These are phyloP conservation scores for Mimumesa dahlbomi DNA, from an alignment of 2,888 invertebrate species.

Conservation along the genomic window DNA sequence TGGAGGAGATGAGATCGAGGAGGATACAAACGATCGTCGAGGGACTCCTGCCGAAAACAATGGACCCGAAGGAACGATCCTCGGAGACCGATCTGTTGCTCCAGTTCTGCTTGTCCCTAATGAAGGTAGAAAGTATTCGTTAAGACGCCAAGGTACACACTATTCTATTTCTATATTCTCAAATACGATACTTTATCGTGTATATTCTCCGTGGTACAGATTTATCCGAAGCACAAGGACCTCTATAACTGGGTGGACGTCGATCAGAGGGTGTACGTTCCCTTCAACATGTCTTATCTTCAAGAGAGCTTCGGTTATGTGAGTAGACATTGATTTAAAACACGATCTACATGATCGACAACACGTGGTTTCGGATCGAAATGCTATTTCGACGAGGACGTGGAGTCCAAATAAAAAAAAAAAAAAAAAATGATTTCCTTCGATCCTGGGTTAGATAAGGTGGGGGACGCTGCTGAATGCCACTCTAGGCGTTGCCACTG, in stretches of 20 bases:
- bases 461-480: constrained; percentile 76
- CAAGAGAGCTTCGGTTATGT: constrained; percentile 80
- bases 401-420: not conserved
- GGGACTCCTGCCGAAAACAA: constrained; percentile 77
- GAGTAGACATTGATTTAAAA: constrained; percentile 69
- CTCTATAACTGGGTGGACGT: constrained; percentile 78
- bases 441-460: constrained; percentile 74
- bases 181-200: too few relatives aligned
- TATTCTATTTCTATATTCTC: too few relatives aligned
- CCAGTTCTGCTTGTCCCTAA: constrained; percentile 79
- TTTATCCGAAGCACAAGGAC: constrained; percentile 79
- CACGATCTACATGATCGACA: too few relatives aligned
- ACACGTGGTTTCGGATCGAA: too few relatives aligned
- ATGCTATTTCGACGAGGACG: not conserved
- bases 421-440: constrained; percentile 36
- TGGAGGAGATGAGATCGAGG: constrained; percentile 76
- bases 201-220: constrained; percentile 67
- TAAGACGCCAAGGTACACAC: too few relatives aligned
- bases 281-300: constrained; percentile 78
- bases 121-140: constrained; percentile 77
- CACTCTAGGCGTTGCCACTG: constrained; percentile 69
- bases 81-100: constrained; percentile 78
- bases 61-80: constrained; percentile 76
- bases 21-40: constrained; percentile 77
- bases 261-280: constrained; percentile 78